Percentiles rank a stretch among this genome's conserved stretches.
phyloP scores from a whole-genome alignment of 2,113 vertebrate genomes.

The Cyanoderma ruficeps region DNA sequence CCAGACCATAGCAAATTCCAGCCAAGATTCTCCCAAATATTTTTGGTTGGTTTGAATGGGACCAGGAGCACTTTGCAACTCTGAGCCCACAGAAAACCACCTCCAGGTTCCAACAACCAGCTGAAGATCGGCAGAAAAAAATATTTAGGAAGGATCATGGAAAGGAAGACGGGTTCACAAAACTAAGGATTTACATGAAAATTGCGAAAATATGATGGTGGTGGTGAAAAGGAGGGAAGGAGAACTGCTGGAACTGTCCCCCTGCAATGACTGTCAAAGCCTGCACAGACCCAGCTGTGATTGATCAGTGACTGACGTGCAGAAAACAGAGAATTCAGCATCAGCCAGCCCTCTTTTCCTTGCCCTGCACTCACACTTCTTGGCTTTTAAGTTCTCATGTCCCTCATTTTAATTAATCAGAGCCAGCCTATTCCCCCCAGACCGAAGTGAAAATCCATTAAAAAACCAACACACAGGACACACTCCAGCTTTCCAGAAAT shows the following conservation, averaged over 20 bases:
- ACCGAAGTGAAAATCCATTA: neutral
- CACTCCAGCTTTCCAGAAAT: neutral
- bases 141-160: fast-evolving
- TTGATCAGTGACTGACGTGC: fast-evolving
- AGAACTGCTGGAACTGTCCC: neutral
- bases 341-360: neutral
- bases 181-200: neutral
- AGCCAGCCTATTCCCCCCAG: neutral
- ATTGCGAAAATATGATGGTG: neutral
- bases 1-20: neutral
- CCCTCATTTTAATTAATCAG: neutral
- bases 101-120: neutral
- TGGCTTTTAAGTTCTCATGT: neutral
- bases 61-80: neutral
- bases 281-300: neutral
- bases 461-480: neutral
- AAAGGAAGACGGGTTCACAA: neutral
- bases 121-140: neutral
- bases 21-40: neutral
- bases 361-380: neutral
- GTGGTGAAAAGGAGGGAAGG: neutral
- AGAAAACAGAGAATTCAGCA: neutral
- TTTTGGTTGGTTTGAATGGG: neutral
- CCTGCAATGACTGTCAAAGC: neutral
- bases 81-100: neutral